Evolutionary conservation across 2,888 invertebrate species (phyloP), one percentile per base, ranked within the genome.

Genomic region (Eulithis testata): DNA sequence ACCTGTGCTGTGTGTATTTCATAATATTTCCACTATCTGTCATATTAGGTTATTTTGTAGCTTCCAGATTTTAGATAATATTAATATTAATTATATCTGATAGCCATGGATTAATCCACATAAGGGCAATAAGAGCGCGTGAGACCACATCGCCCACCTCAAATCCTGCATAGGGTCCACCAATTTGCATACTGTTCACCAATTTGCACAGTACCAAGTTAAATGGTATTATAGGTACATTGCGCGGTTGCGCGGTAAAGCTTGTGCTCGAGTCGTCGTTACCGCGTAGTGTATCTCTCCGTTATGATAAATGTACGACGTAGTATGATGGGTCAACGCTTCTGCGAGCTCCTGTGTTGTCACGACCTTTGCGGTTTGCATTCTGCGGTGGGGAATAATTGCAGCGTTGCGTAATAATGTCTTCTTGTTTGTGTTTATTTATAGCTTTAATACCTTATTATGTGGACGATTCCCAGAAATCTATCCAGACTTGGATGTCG

Each of bases 91-190:
- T 21, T 21, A 21, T 21, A 40, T 40, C 9, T 9, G 6, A 47
- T 47, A 12, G 7, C 14, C 3, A 12, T 14, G 40, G 8, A 36
- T 49, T 11, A 53, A 40, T 36, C 71, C 68, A 55, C 55, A 67
- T 71, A 72, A 68, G 75, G 75, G 37, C 45, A 80, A 78, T 72
- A 72, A 72, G 74, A 74, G 72, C 75, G 66, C 78, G 69, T 80
- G 79, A 71, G 65, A 36, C 37, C 62, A 60, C 27, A 60, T 58
- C 65, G 67, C 37, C 45, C 58, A 67, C 66, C 50, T 53, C 60
- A 66, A 72, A 68, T 58, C 70, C 44, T 56, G 53, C 53, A 60
- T 63, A 61, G 61, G 74, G 54, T 66, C 60, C 37, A n/a, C n/a
- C n/a, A n/a, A n/a, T n/a, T n/a, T n/a, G n/a, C n/a, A 40, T 58